Evolutionary conservation across 2,113 vertebrate species (phyloP), one percentile per base, ranked within the genome.

Genomic region (Oreochromis aureus): DNA sequence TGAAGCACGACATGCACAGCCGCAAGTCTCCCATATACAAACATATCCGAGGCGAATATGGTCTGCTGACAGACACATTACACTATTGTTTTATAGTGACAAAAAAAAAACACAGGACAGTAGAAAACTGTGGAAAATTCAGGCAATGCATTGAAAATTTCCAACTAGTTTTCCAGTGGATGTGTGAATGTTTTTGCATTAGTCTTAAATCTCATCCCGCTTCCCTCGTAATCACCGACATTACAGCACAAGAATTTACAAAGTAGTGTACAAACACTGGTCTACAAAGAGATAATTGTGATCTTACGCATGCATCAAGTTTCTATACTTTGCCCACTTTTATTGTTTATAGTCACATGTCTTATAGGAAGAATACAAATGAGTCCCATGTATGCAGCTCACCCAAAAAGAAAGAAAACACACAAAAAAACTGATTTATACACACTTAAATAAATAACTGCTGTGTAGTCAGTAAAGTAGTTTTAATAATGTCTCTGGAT

Each of bases 21-120:
- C 85, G 84, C 85, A 83, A 8, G 11, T 48, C 86, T 90, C 63
- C 53, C 79, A 34, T 69, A 88, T 54, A 89, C 86, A 89, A 80
- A 89, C 88, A 91, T 58, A 76, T 8, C 41, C n/a, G 1, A 76
- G 10, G 32, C 16, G 71, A 85, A 87, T 59, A 78, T 41, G 56
- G 71, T 27, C 41, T 78, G 34, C 6, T 53, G 22, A 10, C 15
- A 34, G 32, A 34, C 54, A 83, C 53, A 44, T 79, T 66, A 80
- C n/a, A 79, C 41, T 32, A 19, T 19, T 78, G 27, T 78, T 32
- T 19, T 78, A 5, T 78, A 78, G 3, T 51, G 16, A 30, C 6
- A 19, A 78, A 76, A 54, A 39, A n/a, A 69, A 1, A 27, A 24
- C 44, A 78, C 10, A 51, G 22, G 13, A 19, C 69, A 32, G 27